Evolutionary conservation across 2,113 vertebrate genomes (phyloP).

Genomic region (Crocuta crocuta): DNA sequence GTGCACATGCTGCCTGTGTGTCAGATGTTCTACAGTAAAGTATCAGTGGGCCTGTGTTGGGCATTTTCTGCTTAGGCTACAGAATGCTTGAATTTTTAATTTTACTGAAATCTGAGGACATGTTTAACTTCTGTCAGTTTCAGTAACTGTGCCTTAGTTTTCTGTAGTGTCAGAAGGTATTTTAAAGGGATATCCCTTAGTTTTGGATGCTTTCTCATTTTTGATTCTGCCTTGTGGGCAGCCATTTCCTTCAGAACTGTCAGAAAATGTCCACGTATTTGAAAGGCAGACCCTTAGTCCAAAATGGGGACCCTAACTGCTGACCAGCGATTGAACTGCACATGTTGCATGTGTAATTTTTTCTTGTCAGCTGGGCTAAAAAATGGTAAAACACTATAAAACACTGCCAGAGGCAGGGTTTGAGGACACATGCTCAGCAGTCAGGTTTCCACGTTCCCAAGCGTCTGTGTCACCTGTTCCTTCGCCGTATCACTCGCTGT

Average conservation of each 20-base stretch:
- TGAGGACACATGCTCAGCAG: too few species aligned
- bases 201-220: not conserved
- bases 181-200: not conserved
- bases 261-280: not conserved
- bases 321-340: not conserved
- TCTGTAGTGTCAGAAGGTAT: not conserved
- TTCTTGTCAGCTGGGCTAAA: not conserved
- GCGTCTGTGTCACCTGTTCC: not conserved
- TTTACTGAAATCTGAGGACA: not conserved
- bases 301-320: not conserved
- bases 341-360: not conserved
- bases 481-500: not conserved
- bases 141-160: not conserved
- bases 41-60: accelerated
- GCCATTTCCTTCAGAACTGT: not conserved
- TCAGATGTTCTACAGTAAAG: not conserved
- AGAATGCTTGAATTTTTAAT: not conserved
- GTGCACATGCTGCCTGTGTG: not conserved
- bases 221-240: not conserved
- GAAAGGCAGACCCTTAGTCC: not conserved
- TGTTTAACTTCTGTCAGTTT: not conserved
- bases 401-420: not conserved
- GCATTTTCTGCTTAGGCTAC: not conserved
- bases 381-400: not conserved
- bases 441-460: accelerated